Base-by-base conservation (phyloP, 2,888 invertebrate genomes). In the Acleris emargana region DNA sequence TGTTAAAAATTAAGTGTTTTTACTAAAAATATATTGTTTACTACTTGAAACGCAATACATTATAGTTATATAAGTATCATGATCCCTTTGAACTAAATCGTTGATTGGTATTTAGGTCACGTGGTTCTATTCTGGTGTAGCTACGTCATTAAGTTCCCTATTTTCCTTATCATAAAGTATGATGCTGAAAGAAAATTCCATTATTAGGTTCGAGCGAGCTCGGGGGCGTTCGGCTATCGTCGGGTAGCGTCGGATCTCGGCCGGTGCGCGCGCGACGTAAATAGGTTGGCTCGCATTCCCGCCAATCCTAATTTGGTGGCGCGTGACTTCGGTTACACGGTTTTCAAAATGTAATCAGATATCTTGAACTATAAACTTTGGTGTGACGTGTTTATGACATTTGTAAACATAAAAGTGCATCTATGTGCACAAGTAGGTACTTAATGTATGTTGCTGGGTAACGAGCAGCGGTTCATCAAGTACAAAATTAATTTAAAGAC, bases 221-320 rank as follows among this genome's bases (percentile, higher is more conserved):
- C 89, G 88, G 69, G 54, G 38, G 62, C 52, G 73, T 68, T 71
- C 76, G 76, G 74, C 68, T 68, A 71, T 63, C 70, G 58, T 87
- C 88, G 88, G 81, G 69, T 43, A 71, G 62, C 43, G 50, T 58
- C 53, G 64, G 38, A 20, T 67, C 62, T 80, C 83, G 85, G 82
- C 61, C 57, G 74, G 67, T 71, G 82, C 86, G 87, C 86, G 79
- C 78, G 86, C 84, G 86, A 81, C 86, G 84, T 87, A 92, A 92
- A 91, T 91, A 91, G 88, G 81, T 83, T 77, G 78, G 84, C 80
- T 74, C 79, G 74, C 74, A 79, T 76, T 81, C 77, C 73, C 79
- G 72, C 86, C 83, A 81, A 83, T 84, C 94, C 94, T 93, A 94
- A 94, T 94, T 94, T 94, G 94, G 94, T 89, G 83, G 69, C 79